Evolutionary conservation across 1,140 invertebrate genomes (phyloP).

Genomic region (Bombus cullumanus): DNA sequence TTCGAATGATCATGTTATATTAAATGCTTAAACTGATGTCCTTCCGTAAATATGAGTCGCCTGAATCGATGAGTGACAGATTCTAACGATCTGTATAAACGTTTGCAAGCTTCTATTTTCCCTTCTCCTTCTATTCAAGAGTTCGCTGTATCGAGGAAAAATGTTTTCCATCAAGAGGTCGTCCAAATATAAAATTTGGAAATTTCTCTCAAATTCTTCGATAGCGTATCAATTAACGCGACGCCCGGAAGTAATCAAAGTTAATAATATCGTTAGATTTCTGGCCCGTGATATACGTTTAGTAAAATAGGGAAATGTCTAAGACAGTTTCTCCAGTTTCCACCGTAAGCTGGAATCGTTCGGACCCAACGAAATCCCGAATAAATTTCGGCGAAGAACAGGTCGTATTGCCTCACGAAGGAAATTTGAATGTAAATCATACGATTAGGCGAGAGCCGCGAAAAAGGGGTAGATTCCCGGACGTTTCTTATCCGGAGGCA

Average conservation of each 20-base stretch:
- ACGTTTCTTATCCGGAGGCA: background rate
- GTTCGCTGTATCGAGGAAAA: no score
- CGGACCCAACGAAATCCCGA: slow-evolving; percentile 10
- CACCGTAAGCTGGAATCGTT: background rate
- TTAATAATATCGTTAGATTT: background rate
- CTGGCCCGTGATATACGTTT: background rate
- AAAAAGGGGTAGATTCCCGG: slow-evolving; percentile 15
- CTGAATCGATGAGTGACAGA: no score
- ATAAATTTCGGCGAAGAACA: slow-evolving; percentile 14
- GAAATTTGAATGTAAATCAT: slow-evolving; percentile 44
- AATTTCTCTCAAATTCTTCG: no score
- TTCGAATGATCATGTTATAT: no score
- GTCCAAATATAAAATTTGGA: no score
- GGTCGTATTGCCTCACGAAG: background rate
- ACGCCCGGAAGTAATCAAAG: background rate
- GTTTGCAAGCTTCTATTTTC: no score
- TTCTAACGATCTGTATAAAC: no score
- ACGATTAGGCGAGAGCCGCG: slow-evolving; percentile 26
- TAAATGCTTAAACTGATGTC: no score
- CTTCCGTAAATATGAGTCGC: no score
- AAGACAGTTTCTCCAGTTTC: background rate
- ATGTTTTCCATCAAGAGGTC: no score
- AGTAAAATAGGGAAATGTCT: background rate
- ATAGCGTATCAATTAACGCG: no score
- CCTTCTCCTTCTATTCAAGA: no score